These are phyloP conservation scores for Platichthys stellatus DNA, from an alignment of 2,113 vertebrate genomes.

Conservation along the genomic window DNA sequence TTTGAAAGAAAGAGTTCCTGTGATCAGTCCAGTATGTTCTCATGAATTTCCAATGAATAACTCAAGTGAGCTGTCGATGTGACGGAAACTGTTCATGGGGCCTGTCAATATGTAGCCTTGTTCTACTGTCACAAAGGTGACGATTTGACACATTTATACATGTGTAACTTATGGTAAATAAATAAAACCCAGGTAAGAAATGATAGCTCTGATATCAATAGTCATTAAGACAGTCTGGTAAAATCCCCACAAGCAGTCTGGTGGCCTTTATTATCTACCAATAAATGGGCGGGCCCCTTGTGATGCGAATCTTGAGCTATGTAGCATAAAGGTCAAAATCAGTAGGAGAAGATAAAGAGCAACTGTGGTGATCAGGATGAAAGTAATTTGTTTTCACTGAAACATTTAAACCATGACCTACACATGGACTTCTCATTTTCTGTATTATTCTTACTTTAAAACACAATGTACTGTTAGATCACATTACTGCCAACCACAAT, in stretches of 20 bases:
- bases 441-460: background rate
- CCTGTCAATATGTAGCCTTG: background rate
- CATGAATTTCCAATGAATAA: background rate
- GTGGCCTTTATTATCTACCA: conserved; percentile 5
- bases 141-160: too few species aligned
- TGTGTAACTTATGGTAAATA: background rate
- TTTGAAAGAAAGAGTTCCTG: conserved; percentile 27
- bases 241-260: background rate
- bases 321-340: background rate
- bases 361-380: background rate
- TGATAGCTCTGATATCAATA: background rate
- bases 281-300: conserved; percentile 14
- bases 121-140: background rate
- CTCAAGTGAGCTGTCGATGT: background rate
- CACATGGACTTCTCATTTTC: too few species aligned
- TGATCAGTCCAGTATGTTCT: conserved; percentile 41
- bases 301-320: conserved; percentile 18
- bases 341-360: background rate
- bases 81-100: background rate
- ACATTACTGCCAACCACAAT: background rate
- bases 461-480: background rate
- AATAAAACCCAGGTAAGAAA: background rate
- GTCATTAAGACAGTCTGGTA: background rate
- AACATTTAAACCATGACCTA: too few species aligned
- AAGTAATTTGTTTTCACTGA: background rate